Evolutionary conservation across 2,113 vertebrate species (phyloP), one percentile per base, ranked within the genome.

Genomic region (Aldabrachelys gigantea): DNA sequence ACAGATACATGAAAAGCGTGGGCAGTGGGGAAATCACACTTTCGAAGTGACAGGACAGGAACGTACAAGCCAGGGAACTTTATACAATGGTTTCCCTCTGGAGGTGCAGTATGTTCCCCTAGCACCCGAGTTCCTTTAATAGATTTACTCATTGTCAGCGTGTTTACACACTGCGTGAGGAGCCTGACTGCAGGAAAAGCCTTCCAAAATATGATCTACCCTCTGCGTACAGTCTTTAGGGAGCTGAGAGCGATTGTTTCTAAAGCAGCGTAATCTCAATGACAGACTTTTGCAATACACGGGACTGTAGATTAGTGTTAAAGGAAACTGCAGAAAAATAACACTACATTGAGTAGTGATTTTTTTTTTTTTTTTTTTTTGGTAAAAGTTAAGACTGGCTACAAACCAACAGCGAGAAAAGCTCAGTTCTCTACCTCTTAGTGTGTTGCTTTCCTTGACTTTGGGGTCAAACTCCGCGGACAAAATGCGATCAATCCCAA

Each of bases 401-500:
- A 75, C n/a, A 10, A 75, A 24, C 9, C 11, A 41, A 44, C 72
- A 88, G 89, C 21, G 53, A 82, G 59, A 25, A 41, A 78, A 92
- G 82, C 27, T 62, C 3, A 11, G 88, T 93, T 93, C 91, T 96
- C 82, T 98, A 99, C 99, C 99, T 99, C 99, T 99, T 93, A 99
- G 84, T 1, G 99, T 99, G 90, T 99, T 99, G 97, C 98, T 98
- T 91, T 99, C 99, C 96, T 99, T 99, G 95, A 98, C 98, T 98
- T 99, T 99, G 27, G 99, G 98, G 95, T 99, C 99, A 97, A 99
- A 99, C 95, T 99, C 99, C 76, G 99, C 98, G 56, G 99, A 99
- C 94, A 99, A 97, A 98, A 99, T 99, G 97, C 99, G 99, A 97
- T 99, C 99, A 91, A 99, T 99, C 96, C 99, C 99, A 92, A 99